Percentiles rank a stretch among this genome's conserved stretches.
phyloP scores from a whole-genome alignment of 2,888 invertebrate genomes.

The Cantharis lateralis region DNA sequence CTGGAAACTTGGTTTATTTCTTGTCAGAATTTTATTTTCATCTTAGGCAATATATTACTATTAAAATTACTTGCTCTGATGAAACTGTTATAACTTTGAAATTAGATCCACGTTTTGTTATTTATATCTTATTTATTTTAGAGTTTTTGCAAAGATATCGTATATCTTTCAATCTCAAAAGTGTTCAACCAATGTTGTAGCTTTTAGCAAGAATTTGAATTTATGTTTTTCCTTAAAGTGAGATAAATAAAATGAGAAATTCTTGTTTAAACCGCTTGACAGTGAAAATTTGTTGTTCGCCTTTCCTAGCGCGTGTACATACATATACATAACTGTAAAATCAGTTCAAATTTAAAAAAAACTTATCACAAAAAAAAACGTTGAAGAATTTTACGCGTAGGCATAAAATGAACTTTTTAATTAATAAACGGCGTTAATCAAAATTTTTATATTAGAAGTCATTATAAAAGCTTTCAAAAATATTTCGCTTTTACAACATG shows the following conservation, averaged over 20 bases:
- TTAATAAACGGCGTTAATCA: background rate
- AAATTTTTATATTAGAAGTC: background rate
- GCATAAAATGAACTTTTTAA: background rate
- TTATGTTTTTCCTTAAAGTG: constrained; percentile 2
- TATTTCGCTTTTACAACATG: background rate
- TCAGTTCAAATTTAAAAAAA: background rate
- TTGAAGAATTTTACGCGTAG: background rate
- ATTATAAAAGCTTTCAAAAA: background rate
- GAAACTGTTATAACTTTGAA: background rate
- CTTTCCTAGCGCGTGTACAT: background rate
- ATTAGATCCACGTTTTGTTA: background rate
- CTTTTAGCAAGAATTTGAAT: constrained; percentile 2
- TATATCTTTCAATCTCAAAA: constrained; percentile 1
- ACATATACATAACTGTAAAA: background rate
- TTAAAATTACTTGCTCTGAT: background rate
- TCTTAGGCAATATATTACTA: background rate
- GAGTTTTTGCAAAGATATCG: background rate
- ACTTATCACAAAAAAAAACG: background rate
- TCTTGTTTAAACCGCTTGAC: constrained; percentile 4
- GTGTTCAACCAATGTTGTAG: background rate
- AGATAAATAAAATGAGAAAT: constrained; percentile 4
- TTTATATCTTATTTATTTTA: background rate
- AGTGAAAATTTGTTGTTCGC: constrained; percentile 3
- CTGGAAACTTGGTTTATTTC: background rate
- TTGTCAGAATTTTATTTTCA: background rate